phyloP scores from a whole-genome alignment of 2,888 invertebrate genomes.

The Stomorhina lunata region DNA sequence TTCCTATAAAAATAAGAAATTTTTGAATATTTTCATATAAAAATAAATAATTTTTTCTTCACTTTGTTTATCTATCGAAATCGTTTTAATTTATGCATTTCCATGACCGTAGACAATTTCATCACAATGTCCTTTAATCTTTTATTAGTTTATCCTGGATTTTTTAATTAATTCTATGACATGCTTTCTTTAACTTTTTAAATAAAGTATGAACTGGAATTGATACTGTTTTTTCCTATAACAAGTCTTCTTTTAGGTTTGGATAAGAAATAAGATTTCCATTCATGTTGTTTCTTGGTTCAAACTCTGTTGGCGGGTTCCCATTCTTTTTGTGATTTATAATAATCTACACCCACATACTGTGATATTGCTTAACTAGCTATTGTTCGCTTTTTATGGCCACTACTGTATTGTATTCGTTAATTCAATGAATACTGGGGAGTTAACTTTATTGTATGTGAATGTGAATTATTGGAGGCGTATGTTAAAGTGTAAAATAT shows the following conservation, averaged over 20 bases:
- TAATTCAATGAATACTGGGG: neutral
- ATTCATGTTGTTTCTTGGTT: neutral
- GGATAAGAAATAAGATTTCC: neutral
- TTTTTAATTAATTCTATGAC: neutral
- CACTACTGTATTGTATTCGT: neutral
- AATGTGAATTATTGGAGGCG: constrained; percentile 7
- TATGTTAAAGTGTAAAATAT: neutral
- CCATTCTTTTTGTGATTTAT: neutral
- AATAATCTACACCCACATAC: constrained; percentile 34
- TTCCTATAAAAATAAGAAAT: no score
- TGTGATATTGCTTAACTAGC: constrained; percentile 2
- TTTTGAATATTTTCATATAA: no score
- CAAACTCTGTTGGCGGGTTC: neutral
- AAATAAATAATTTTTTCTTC: no score
- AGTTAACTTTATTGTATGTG: neutral
- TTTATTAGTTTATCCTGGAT: neutral
- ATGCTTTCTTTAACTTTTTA: neutral
- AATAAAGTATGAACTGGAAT: neutral
- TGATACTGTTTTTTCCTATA: neutral
- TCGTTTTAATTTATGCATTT: neutral
- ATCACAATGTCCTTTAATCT: neutral
- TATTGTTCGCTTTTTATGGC: neutral
- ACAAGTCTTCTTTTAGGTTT: neutral
- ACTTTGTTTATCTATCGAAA: no score
- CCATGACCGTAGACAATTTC: neutral